Conservation (phyloP, 2,888 invertebrate species). For the Plusia festucae region DNA sequence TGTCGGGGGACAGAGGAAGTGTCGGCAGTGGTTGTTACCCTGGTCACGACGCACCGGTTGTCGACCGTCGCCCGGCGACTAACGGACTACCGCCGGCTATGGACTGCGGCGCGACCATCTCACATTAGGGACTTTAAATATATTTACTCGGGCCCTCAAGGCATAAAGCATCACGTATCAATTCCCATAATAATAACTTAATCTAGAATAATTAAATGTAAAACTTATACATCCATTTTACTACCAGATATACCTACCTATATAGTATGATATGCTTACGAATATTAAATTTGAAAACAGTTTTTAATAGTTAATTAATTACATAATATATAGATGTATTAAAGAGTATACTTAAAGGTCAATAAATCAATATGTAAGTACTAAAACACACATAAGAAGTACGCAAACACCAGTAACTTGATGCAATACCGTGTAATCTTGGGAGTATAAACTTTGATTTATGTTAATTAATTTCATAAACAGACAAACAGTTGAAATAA, state of each 20-base stretch:
- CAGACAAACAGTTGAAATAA: slow-evolving; percentile 57
- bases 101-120: slow-evolving; percentile 80
- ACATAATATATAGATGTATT: neutral
- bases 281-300: too few relatives aligned
- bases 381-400: slow-evolving; percentile 15
- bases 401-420: slow-evolving; percentile 18
- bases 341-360: neutral
- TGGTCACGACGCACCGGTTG: slow-evolving; percentile 82
- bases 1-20: slow-evolving; percentile 83
- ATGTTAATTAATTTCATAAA: slow-evolving; percentile 62
- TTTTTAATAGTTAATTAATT: neutral
- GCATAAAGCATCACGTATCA: slow-evolving; percentile 24
- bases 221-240: neutral
- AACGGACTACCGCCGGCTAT: slow-evolving; percentile 81
- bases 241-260: neutral
- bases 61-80: slow-evolving; percentile 76
- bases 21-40: slow-evolving; percentile 80
- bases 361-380: slow-evolving; percentile 31
- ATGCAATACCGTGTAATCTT: slow-evolving; percentile 34
- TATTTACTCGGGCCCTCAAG: slow-evolving; percentile 40
- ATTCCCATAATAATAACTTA: slow-evolving; percentile 9
- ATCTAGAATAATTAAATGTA: neutral
- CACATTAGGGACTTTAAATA: slow-evolving; percentile 70
- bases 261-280: neutral
- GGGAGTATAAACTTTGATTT: slow-evolving; percentile 57